Conservation (phyloP, 2,797 vertebrate genomes). For the Acanthornis magna region DNA sequence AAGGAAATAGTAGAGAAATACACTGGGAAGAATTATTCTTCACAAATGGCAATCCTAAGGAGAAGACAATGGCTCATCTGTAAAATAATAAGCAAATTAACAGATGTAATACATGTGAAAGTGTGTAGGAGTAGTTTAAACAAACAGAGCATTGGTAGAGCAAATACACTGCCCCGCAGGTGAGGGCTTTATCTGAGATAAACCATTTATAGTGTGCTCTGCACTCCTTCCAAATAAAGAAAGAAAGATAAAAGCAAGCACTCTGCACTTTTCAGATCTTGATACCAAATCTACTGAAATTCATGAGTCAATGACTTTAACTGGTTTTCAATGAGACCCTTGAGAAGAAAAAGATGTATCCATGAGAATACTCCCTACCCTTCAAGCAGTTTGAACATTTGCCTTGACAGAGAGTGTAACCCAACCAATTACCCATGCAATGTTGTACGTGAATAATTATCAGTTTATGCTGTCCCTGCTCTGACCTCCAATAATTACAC, state of each 20-base stretch:
- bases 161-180: neutral
- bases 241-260: neutral
- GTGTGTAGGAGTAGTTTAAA: neutral
- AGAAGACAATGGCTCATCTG: neutral
- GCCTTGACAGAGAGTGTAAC: neutral
- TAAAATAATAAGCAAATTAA: neutral
- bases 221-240: neutral
- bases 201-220: neutral
- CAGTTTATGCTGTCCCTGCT: neutral
- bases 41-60: neutral
- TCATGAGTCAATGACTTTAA: neutral
- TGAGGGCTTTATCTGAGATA: neutral
- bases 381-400: neutral
- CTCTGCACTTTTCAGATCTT: neutral
- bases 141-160: neutral
- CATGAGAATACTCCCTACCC: neutral
- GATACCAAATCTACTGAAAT: neutral
- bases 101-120: neutral
- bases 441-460: neutral
- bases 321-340: neutral
- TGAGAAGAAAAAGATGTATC: neutral
- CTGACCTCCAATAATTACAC: constrained; percentile 1
- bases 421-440: neutral
- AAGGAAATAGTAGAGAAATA: neutral
- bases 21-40: neutral